Conservation (phyloP, 1,140 invertebrate species). For the Aplysia californica region DNA sequence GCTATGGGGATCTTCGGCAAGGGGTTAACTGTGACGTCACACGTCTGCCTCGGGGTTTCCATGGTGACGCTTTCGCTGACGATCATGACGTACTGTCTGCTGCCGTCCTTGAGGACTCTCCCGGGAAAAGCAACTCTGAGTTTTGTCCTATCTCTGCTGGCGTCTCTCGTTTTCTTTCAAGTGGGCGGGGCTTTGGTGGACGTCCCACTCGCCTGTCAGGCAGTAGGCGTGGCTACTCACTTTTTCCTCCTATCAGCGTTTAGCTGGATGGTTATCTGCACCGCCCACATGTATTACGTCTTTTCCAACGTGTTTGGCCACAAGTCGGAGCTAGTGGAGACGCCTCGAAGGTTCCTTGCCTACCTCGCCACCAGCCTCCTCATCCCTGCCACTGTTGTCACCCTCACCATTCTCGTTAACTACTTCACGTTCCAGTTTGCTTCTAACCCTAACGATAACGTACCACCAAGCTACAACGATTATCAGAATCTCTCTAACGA, state of each 20-base stretch:
- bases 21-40: neutral
- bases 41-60: neutral
- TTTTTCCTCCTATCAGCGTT: conserved; percentile 16
- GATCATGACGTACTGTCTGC: conserved; percentile 12
- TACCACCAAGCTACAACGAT: no score
- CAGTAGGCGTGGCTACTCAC: neutral
- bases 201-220: neutral
- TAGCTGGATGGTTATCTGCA: neutral
- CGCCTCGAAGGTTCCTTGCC: neutral
- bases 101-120: neutral
- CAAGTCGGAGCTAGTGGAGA: neutral
- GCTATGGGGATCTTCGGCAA: neutral
- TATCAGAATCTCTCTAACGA: neutral
- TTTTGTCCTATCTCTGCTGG: neutral
- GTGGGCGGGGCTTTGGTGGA: neutral
- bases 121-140: conserved; percentile 15
- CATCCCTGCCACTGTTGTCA: neutral
- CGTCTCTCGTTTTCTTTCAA: neutral
- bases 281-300: neutral
- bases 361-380: neutral
- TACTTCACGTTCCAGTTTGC: neutral
- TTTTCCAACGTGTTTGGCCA: neutral
- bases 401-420: neutral
- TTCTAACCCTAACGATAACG: neutral
- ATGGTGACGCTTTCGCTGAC: neutral